Evolutionary conservation across 1,140 invertebrate genomes (phyloP), one percentile per base, ranked within the genome.

Genomic region (Galleria mellonella): DNA sequence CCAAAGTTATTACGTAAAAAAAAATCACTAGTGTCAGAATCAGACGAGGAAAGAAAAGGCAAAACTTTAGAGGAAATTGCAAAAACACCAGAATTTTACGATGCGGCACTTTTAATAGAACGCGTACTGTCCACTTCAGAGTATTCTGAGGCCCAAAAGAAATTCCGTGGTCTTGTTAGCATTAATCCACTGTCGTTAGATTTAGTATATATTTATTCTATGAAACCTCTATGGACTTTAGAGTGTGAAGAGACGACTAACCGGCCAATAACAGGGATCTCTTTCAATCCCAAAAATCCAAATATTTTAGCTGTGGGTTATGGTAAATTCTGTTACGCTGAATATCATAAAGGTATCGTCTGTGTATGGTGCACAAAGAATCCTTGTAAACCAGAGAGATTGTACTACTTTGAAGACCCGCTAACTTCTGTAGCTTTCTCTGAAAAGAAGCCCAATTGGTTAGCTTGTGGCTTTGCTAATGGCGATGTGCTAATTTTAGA

Each of bases 331-430:
- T 86, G 85, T 35, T 89, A 85, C 57, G 72, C 78, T 3, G 87
- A 89, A 28, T 53, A 51, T 2, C 73, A 50, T 7, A 74, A 82
- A 36, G 94, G 94, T 1, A 58, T 92, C n/a, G 85, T 97, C 0
- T 89, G 92, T 35, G 87, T 96, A 50, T 97, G 93, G 93, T 92
- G 89, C 51, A 91, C 95, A 0, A 97, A 97, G 84, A 97, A 96
- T 79, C 95, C 95, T 0, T 90, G 90, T 7, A 91, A 92, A 60
- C 95, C 95, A 0, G 96, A 96, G 69, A 87, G 91, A 53, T 62
- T 88, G 0, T 96, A 91, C 63, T 47, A 77, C 6, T 95, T 94
- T 50, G 64, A 90, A 8, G 89, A 88, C 54, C 89, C 93, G 0
- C 89, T 96, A 0, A 92, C 94, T 12, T 89, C 90, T 30, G 72